Conservation (phyloP, 2,888 invertebrate species). For the Coecobrya sp. region DNA sequence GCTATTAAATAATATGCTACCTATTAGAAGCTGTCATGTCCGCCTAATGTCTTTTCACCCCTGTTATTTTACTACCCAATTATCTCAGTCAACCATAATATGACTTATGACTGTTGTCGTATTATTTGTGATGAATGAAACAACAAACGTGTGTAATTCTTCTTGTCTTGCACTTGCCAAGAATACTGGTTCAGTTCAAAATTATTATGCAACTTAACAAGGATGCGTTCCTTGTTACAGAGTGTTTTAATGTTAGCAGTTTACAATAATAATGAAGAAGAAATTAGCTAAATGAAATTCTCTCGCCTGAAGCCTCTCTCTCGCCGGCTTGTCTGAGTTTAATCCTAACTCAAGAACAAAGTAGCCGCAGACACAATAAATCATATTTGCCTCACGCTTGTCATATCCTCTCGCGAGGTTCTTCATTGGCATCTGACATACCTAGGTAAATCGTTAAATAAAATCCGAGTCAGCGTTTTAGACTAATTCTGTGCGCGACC, state of each 20-base stretch:
- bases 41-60: background rate
- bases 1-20: background rate
- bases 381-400: background rate
- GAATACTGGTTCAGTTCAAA: background rate
- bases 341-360: constrained; percentile 2
- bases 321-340: background rate
- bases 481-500: constrained; percentile 57
- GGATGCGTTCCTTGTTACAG: too few relatives aligned
- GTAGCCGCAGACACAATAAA: constrained; percentile 3
- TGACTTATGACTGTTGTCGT: background rate
- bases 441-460: constrained; percentile 45
- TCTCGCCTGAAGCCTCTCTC: background rate
- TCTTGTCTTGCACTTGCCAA: too few relatives aligned
- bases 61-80: constrained; percentile 19
- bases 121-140: background rate
- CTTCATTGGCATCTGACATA: background rate
- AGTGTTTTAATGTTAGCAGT: background rate
- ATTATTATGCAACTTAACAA: background rate
- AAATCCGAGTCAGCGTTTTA: constrained; percentile 14
- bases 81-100: background rate
- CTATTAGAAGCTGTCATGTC: background rate
- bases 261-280: background rate
- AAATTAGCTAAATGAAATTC: constrained; percentile 1
- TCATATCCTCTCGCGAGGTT: background rate
- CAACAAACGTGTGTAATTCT: background rate